Percentiles rank a stretch among this genome's conserved stretches.
These are phyloP conservation scores for Sebastes kiyomatsui DNA, from an alignment of 2,797 vertebrate genomes.

Conservation along the genomic window DNA sequence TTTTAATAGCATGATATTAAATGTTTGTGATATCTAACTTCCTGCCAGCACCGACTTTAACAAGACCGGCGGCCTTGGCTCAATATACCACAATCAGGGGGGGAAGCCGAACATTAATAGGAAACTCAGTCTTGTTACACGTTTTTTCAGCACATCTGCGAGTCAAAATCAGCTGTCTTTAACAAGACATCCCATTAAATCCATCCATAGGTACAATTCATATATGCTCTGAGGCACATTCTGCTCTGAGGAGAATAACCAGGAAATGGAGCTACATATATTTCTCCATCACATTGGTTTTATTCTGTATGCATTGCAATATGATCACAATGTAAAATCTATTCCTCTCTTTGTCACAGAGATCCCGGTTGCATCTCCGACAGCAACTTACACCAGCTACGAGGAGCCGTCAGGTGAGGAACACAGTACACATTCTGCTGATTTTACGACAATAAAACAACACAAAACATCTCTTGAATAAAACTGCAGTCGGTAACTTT, in stretches of 20 bases:
- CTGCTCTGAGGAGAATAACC: constrained; percentile 4
- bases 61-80: constrained; percentile 38
- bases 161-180: constrained; percentile 38
- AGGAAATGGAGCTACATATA: constrained; percentile 13
- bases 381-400: constrained; percentile 89
- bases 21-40: constrained; percentile 55
- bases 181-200: constrained; percentile 13
- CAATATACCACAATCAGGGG: constrained; percentile 35
- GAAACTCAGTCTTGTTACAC: constrained; percentile 24
- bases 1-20: constrained; percentile 65
- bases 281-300: neutral
- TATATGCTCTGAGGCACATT: neutral
- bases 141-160: constrained; percentile 35
- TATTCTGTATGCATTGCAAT: neutral
- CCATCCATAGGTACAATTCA: neutral
- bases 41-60: constrained; percentile 65
- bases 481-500: neutral
- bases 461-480: neutral
- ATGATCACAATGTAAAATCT: neutral
- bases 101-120: constrained; percentile 31
- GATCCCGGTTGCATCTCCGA: constrained; percentile 92
- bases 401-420: constrained; percentile 92
- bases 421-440: neutral
- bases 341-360: constrained; percentile 79
- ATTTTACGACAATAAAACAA: neutral